Evolutionary conservation across 1,140 invertebrate species (phyloP), one percentile per base, ranked within the genome.

Genomic region (Drosophila mojavensis): DNA sequence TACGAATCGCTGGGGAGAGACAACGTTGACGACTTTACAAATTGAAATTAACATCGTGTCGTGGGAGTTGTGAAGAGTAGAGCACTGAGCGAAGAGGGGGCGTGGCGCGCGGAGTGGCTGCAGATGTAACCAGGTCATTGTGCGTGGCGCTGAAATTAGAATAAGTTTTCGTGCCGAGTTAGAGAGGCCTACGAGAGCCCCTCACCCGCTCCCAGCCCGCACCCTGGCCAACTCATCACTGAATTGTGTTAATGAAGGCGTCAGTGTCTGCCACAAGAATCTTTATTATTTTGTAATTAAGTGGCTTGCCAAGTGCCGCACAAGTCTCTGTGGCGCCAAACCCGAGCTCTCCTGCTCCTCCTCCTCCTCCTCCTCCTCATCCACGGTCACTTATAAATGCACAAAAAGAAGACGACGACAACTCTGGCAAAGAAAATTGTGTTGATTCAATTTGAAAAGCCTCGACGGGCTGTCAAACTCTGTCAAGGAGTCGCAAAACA

Each of bases 241-340:
- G 75, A 85, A 85, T 82, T 88, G 82, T 88, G 79, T 88, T 82
- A 88, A 88, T 83, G 80, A 88, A 63, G 55, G 75, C 75, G 65
- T 74, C 69, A 65, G 67, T 62, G 77, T 82, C 83, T 84, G 83
- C 63, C 43, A 62, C 43, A 51, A 61, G 83, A 89, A 88, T 88
- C 84, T 89, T 85, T 89, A 88, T 88, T 88, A 88, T 88, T 88
- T 88, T 84, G 76, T 88, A 89, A 88, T 89, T 84, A 88, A 89
- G 83, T 89, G 79, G 84, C 83, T 88, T 79, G 79, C 81, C 72
- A 70, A 81, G 68, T 74, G 67, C 51, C 26, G 66, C 72, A n/a
- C 55, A 10, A 45, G 43, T 45, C 15, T n/a, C 43, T 45, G 61
- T 64, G 58, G 59, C 50, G 36, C 55, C 41, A n/a, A n/a, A 15